phyloP scores from a whole-genome alignment of 2,888 invertebrate genomes.

The Sussaba pulchella region DNA sequence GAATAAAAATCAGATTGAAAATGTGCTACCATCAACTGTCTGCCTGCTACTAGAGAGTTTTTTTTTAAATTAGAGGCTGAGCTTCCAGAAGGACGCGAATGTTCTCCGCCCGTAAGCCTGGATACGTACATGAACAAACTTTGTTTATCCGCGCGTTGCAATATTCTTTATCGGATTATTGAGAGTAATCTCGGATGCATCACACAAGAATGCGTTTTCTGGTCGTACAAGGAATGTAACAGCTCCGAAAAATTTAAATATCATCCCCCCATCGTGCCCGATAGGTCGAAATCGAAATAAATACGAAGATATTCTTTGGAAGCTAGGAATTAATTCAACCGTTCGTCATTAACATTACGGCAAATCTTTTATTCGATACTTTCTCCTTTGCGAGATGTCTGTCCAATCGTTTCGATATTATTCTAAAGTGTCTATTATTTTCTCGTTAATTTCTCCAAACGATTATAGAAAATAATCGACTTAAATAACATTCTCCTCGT shows the following conservation, averaged over 20 bases:
- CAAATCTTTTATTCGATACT: too few relatives aligned
- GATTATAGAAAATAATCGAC: too few relatives aligned
- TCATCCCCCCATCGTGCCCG: neutral
- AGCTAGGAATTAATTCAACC: neutral
- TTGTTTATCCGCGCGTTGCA: slow-evolving; percentile 30
- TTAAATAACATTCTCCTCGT: too few relatives aligned
- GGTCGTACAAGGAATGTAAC: slow-evolving; percentile 36
- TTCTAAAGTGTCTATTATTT: too few relatives aligned
- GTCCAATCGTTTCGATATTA: too few relatives aligned
- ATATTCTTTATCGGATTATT: slow-evolving; percentile 9
- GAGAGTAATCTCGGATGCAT: neutral
- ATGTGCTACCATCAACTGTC: slow-evolving; percentile 74
- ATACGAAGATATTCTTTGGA: neutral
- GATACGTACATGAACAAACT: slow-evolving; percentile 41
- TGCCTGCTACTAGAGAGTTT: slow-evolving; percentile 76
- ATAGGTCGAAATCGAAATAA: neutral
- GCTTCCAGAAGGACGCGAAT: slow-evolving; percentile 67
- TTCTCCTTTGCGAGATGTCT: too few relatives aligned
- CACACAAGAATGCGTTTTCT: slow-evolving; percentile 9
- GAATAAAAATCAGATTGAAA: slow-evolving; percentile 65
- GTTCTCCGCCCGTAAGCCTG: slow-evolving; percentile 66
- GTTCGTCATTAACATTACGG: neutral
- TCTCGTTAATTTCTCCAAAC: too few relatives aligned
- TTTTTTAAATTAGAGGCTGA: slow-evolving; percentile 61
- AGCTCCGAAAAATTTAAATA: neutral